Conservation (phyloP, 1,140 invertebrate species). For the Drepana arcuata region DNA sequence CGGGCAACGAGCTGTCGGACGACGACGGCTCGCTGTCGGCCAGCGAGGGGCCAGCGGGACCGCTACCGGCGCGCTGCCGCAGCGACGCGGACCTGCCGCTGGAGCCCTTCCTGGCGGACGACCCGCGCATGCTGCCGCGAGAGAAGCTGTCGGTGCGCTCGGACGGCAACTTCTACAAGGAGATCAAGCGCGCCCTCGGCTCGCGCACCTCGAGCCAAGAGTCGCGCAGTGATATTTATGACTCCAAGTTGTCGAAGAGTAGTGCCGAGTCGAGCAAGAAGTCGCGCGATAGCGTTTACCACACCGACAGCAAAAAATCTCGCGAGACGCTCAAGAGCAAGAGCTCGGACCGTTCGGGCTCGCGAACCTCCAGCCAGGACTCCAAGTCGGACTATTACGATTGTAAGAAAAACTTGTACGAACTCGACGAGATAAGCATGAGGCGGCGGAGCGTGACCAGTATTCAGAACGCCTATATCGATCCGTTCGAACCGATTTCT, state of each 20-base stretch:
- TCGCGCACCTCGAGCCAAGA: slow-evolving; percentile 78
- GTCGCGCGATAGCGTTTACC: slow-evolving; percentile 74
- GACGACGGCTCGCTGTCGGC: slow-evolving; percentile 73
- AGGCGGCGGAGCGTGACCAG: slow-evolving; percentile 46
- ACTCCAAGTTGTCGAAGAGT: slow-evolving; percentile 75
- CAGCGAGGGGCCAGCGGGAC: slow-evolving; percentile 51
- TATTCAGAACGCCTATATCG: slow-evolving; percentile 43
- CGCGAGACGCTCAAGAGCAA: slow-evolving; percentile 74
- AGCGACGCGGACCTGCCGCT: slow-evolving; percentile 73
- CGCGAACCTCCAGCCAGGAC: slow-evolving; percentile 77
- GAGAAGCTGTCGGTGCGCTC: slow-evolving; percentile 79
- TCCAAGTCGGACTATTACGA: slow-evolving; percentile 74
- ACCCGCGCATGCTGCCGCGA: slow-evolving; percentile 77
- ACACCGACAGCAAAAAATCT: slow-evolving; percentile 76
- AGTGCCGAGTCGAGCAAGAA: slow-evolving; percentile 76
- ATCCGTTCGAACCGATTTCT: slow-evolving; percentile 68
- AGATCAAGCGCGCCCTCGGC: slow-evolving; percentile 74
- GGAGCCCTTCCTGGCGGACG: slow-evolving; percentile 78
- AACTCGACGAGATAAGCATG: slow-evolving; percentile 40
- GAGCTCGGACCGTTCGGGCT: slow-evolving; percentile 71
- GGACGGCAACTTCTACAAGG: slow-evolving; percentile 78
- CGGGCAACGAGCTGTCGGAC: slow-evolving; percentile 79
- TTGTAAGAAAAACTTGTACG: slow-evolving; percentile 62
- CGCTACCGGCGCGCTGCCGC: slow-evolving; percentile 73
- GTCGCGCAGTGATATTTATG: slow-evolving; percentile 78